phyloP scores from a whole-genome alignment of 2,888 invertebrate species.

The Drosophila helvetica region DNA sequence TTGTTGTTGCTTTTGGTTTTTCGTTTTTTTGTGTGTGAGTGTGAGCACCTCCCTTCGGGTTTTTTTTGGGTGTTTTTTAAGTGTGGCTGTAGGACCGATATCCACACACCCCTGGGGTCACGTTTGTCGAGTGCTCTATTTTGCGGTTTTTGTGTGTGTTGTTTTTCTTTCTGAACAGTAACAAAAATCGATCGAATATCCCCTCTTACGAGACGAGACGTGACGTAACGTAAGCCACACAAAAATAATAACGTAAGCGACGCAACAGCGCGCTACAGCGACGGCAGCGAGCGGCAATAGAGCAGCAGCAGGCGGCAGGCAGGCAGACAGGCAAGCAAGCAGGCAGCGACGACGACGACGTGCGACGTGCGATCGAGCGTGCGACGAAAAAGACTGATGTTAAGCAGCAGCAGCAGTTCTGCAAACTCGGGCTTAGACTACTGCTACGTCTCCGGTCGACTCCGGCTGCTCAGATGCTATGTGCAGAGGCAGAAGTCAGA shows the following conservation, averaged over 20 bases:
- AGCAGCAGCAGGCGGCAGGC: constrained; percentile 30
- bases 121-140: neutral
- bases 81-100: neutral
- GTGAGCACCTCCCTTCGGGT: neutral
- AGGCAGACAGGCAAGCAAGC: constrained; percentile 6
- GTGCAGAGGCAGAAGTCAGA: constrained; percentile 55
- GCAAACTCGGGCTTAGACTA: constrained; percentile 76
- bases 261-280: constrained; percentile 23
- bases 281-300: constrained; percentile 47
- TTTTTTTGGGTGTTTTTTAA: neutral
- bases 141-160: neutral
- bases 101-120: neutral
- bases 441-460: constrained; percentile 9
- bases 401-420: constrained; percentile 82
- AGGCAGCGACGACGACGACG: constrained; percentile 60
- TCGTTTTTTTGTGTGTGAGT: neutral
- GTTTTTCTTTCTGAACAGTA: neutral
- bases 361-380: constrained; percentile 74
- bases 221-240: constrained; percentile 1
- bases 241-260: constrained; percentile 21
- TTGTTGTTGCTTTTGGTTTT: neutral
- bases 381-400: constrained; percentile 83
- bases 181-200: neutral
- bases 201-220: neutral
- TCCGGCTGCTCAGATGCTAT: constrained; percentile 46